A percentile compares a stretch with the other conserved stretches of the same genome.
phyloP scores from a whole-genome alignment of 2,113 vertebrate genomes.

The Rafetus swinhoei region DNA sequence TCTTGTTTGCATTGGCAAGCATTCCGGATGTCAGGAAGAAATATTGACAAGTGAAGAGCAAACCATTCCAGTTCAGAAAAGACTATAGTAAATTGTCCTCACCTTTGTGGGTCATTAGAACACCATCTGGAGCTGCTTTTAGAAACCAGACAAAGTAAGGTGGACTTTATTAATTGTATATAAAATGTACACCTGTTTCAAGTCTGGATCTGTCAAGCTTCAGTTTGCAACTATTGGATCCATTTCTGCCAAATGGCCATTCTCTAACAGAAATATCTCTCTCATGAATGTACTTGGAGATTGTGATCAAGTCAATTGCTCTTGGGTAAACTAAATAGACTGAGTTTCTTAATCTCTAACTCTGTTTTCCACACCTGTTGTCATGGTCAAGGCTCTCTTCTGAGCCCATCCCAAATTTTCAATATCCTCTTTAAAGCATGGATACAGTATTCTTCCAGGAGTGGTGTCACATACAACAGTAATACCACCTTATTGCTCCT shows the following conservation, averaged over 20 bases:
- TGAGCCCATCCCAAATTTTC: background rate
- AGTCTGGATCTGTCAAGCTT: background rate
- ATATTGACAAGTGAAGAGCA: conserved; percentile 19
- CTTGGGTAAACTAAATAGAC: background rate
- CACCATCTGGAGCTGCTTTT: conserved; percentile 32
- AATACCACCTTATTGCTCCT: background rate
- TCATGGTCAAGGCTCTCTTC: background rate
- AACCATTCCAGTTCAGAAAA: conserved; percentile 40
- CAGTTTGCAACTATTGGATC: background rate
- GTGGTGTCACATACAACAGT: background rate
- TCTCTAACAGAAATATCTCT: background rate
- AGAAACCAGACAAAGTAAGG: conserved; percentile 4
- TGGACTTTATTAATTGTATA: rapidly evolving
- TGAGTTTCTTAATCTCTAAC: background rate
- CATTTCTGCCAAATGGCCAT: background rate
- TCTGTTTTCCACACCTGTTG: background rate
- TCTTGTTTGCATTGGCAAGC: conserved; percentile 63
- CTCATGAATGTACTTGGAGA: background rate
- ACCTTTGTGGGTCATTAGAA: background rate
- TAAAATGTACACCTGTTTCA: background rate
- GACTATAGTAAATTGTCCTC: background rate
- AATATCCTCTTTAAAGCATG: background rate
- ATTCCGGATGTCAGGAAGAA: conserved; percentile 33
- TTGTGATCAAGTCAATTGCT: background rate
- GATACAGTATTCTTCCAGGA: background rate